Evolutionary conservation across 1,140 invertebrate genomes (phyloP).

Genomic region (Bicyclus anynana): DNA sequence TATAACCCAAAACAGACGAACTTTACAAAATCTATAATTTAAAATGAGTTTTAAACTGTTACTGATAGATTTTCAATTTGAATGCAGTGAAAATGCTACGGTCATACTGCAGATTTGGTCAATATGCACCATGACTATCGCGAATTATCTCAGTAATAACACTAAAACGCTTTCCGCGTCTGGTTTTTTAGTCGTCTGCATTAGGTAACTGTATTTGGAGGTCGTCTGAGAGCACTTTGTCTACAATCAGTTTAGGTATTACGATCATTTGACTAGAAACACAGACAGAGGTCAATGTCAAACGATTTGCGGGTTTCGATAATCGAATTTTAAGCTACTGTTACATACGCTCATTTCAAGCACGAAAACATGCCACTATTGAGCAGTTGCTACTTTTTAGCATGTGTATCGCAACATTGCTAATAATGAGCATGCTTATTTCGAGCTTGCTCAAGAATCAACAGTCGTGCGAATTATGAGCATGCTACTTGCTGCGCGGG

Average conservation of each 20-base stretch:
- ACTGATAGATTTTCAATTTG: neutral
- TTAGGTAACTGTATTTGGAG: slow-evolving; percentile 21
- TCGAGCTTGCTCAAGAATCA: too few species aligned
- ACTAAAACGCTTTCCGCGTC: slow-evolving; percentile 23
- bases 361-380: too few species aligned
- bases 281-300: neutral
- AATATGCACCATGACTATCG: slow-evolving; percentile 29
- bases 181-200: slow-evolving; percentile 27
- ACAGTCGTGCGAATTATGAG: too few species aligned
- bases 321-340: too few species aligned
- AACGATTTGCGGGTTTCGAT: too few species aligned
- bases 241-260: slow-evolving; percentile 4
- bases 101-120: slow-evolving; percentile 4
- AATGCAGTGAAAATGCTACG: neutral
- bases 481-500: too few species aligned
- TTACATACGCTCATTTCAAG: too few species aligned
- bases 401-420: too few species aligned
- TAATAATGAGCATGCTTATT: too few species aligned
- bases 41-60: neutral
- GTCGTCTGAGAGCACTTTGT: slow-evolving; percentile 9
- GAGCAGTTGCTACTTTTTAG: too few species aligned
- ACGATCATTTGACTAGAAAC: neutral
- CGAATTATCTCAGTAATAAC: slow-evolving; percentile 24
- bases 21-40: too few species aligned
- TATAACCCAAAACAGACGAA: too few species aligned